Evolutionary conservation across 2,888 invertebrate species (phyloP), one percentile per base, ranked within the genome.

Genomic region (Harpalus rufipes): DNA sequence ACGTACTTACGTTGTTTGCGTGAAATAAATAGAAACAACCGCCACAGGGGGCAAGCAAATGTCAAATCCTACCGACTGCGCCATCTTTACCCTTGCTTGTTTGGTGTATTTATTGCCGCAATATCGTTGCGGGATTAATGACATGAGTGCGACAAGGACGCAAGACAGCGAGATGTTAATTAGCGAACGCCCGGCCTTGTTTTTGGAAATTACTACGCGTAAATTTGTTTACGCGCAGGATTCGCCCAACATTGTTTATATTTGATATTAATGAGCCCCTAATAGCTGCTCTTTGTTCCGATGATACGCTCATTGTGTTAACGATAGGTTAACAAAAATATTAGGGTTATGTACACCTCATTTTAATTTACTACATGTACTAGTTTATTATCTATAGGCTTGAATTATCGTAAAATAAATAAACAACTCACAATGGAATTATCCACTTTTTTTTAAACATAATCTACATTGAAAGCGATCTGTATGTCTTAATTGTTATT

Each of bases 161-260:
- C 18, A 14, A 18, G 8, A 18, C 32, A 32, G 32, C 32, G 72
- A 72, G 39, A 72, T 72, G 72, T 72, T 72, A 72, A 72, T 72
- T 72, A 72, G 72, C 8, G 72, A 39, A 18, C 25, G 16, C 72
- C 72, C 14, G 39, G 7, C 21, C 63, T 72, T 72, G 72, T 72
- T 72, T 72, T 72, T 72, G 72, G 72, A 72, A 72, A 44, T 72
- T 72, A 72, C 72, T 32, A 72, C 32, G 72, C 72, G 72, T 72
- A 72, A 72, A 72, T 72, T 72, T 72, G 72, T 72, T 72, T 72
- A 72, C 72, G 41, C 16, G 16, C 72, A 3, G n/a, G 41, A 72
- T 41, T 41, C 72, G 41, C 72, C 72, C 72, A 6, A 8, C 72
- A 41, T 72, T 72, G 63, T 63, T 63, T 63, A 63, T 63, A 63